Conservation (phyloP, 92 coral and sea anemone species). For the Zoanthus sociatus region DNA sequence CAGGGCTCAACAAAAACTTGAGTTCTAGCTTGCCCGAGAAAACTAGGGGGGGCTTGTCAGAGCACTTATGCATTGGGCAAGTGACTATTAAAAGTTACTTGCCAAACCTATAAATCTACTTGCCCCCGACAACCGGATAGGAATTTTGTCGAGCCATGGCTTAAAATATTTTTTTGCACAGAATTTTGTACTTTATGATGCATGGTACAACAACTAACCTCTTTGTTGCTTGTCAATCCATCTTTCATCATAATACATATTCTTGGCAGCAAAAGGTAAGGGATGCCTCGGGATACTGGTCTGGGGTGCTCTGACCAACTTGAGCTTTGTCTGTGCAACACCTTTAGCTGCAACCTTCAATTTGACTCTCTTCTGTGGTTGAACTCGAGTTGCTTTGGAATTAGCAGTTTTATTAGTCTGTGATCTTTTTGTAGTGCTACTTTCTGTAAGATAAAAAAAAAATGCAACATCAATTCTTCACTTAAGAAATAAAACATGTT, state of each 20-base stretch:
- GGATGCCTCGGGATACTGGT: slow-evolving; percentile 96
- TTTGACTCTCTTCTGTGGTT: slow-evolving; percentile 72
- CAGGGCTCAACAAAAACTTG: no score
- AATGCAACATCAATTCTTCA: no score
- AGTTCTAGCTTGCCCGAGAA: no score
- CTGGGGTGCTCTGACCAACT: slow-evolving; percentile 77
- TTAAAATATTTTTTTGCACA: no score
- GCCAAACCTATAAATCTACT: no score
- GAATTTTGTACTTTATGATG: no score
- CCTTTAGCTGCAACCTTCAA: slow-evolving; percentile 91
- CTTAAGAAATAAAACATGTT: no score
- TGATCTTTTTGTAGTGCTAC: background rate
- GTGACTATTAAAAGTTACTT: no score
- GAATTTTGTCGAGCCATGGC: no score
- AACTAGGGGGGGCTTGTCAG: no score
- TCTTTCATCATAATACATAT: slow-evolving; percentile 98
- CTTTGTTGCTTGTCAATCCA: slow-evolving; percentile 97
- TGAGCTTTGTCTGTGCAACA: slow-evolving; percentile 87
- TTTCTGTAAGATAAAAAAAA: background rate
- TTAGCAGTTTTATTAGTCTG: slow-evolving; percentile 7
- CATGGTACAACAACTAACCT: slow-evolving; percentile 54
- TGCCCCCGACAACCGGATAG: no score
- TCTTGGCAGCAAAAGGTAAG: slow-evolving; percentile 97
- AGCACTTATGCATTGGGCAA: no score
- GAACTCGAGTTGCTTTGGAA: slow-evolving; percentile 17